Base-by-base conservation (phyloP, 2,797 vertebrate species). In the Anabas testudineus region DNA sequence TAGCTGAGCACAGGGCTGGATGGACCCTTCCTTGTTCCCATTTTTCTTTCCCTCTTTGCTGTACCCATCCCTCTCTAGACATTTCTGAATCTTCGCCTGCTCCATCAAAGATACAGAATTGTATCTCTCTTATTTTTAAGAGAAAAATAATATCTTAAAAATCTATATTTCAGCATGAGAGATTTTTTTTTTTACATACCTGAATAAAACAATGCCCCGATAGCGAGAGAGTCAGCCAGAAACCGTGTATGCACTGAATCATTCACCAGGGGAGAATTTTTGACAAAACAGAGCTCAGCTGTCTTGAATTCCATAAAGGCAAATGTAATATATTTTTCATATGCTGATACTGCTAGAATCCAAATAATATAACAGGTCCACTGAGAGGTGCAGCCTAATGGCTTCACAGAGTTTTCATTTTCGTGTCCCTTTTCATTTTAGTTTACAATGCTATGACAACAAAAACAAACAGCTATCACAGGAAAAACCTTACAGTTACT, bases 21-120 rank as follows among this genome's bases (percentile, higher is more conserved):
- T 54, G 74, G 79, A 61, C 72, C 87, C 82, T 87, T 90, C 74
- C 71, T 91, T 85, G 80, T 85, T 73, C 85, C 84, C 84, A 89
- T 92, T 91, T 90, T 86, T 90, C 88, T 90, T 83, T 76, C 56
- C 59, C 49, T 37, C 34, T 52, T 34, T 9, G 19, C 63, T 42
- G 19, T 68, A 58, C 47, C 63, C 45, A 26, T 54, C 74, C 74
- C 49, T 57, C 71, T 42, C 46, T 37, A 67, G 42, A 68, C 49
- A 56, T 65, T 61, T 55, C 42, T 37, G 55, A 46, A 4, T 45
- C 43, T 74, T 58, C 74, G 64, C 14, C 62, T 26, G 53, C 71
- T 52, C 53, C 49, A 72, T 69, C 67, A 73, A 55, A 76, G 53
- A 36, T 39, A 72, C 55, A 48, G 14, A 45, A 60, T 56, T 48